Evolutionary conservation across 2,888 invertebrate genomes (phyloP).

Genomic region (Phlogophora meticulosa): DNA sequence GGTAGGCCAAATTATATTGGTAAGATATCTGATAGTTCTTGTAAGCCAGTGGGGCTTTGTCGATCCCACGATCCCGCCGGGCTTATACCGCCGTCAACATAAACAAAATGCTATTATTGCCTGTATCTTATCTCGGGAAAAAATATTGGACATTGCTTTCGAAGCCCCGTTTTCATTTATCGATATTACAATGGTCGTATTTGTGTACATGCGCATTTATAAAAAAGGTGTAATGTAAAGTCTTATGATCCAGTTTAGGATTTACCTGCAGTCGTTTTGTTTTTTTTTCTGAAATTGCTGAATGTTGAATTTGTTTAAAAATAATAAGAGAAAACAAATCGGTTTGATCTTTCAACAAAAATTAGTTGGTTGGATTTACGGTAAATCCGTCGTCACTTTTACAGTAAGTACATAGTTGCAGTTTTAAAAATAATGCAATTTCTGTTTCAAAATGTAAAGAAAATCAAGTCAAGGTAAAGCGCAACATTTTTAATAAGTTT

Average conservation of each 20-base stretch:
- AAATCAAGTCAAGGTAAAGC: constrained; percentile 27
- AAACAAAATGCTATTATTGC: constrained; percentile 88
- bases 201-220: constrained; percentile 44
- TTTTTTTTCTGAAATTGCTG: constrained; percentile 32
- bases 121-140: constrained; percentile 85
- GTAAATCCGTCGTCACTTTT: neutral
- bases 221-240: constrained; percentile 44
- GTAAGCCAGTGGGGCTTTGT: constrained; percentile 63
- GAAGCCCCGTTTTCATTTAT: constrained; percentile 73
- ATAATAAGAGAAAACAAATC: neutral
- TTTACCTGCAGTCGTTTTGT: constrained; percentile 17
- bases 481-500: constrained; percentile 52
- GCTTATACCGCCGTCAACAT: constrained; percentile 84
- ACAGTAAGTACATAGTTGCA: neutral
- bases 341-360: neutral
- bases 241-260: constrained; percentile 34
- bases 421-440: neutral
- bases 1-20: constrained; percentile 68
- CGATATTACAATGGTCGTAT: constrained; percentile 63
- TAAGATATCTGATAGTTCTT: constrained; percentile 73
- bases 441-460: neutral
- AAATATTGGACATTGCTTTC: constrained; percentile 78
- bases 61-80: constrained; percentile 73
- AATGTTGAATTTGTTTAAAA: neutral
- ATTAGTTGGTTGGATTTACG: neutral